Evolutionary conservation across 2,888 invertebrate species (phyloP), one percentile per base, ranked within the genome.

Genomic region (Caenorhabditis angaria): DNA sequence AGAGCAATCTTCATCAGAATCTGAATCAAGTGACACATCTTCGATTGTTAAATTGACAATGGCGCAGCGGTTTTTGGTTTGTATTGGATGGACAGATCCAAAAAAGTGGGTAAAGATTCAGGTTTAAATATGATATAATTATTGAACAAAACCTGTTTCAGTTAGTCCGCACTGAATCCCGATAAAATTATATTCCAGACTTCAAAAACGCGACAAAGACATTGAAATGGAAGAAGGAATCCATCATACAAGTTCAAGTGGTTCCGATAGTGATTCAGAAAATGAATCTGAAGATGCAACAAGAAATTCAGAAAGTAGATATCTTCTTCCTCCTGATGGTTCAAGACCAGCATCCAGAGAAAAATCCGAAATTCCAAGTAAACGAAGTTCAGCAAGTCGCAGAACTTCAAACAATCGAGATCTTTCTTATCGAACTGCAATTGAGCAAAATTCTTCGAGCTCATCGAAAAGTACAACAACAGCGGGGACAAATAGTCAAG

Each of bases 41-140:
- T 51, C 56, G 1, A 62, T 67, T 1, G 61, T 63, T 24, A 80
- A 78, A 27, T 63, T 86, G n/a, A 77, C 82, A 1, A 67, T 82
- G 48, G 70, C 74, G 22, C 81, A 86, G 57, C 62, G 66, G 22
- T 79, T 86, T 57, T 67, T 86, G 25, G 75, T 86, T 28, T 86
- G 85, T 56, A 85, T 86, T 53, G 86, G 86, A 25, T 72, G 78
- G 76, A 73, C 74, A 5, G 83, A 84, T 60, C 78, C 76, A 1
- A 71, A 77, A 14, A 75, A 83, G 67, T 81, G 54, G 27, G 66
- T 32, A n/a, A 25, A 58, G 32, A 27, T 22, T 54, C 29, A 60
- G 54, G 61, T 65, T 29, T 61, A 29, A 41, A 25, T 53, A 5
- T 61, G 20, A 35, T 28, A 58, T 58, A 29, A 57, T 56, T 27